These are phyloP conservation scores for Thamnophis elegans DNA, from an alignment of 2,797 vertebrate species.

Conservation along the genomic window DNA sequence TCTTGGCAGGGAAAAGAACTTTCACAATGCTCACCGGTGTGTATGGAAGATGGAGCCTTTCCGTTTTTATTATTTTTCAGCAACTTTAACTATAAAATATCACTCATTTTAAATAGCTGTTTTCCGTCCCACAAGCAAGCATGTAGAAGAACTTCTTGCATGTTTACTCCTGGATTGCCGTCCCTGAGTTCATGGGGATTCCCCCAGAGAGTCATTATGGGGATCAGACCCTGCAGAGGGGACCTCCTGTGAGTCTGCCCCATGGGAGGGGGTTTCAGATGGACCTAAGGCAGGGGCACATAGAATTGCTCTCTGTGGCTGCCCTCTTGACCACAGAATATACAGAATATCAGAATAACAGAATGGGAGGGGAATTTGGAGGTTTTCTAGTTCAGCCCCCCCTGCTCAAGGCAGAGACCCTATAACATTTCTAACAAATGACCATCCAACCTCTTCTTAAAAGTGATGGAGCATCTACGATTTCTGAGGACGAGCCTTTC, in stretches of 20 bases:
- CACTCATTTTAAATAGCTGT: not conserved
- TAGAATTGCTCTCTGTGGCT: not conserved
- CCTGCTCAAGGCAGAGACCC: not conserved
- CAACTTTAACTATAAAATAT: not conserved
- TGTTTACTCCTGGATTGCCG: not conserved
- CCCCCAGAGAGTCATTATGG: not conserved
- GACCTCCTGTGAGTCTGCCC: not conserved
- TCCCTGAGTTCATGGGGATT: not conserved
- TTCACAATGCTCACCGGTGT: not conserved
- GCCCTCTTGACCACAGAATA: not conserved
- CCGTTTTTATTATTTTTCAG: not conserved
- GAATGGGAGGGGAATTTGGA: not conserved
- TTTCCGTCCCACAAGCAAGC: not conserved
- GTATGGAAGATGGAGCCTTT: not conserved
- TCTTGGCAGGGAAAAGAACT: not conserved
- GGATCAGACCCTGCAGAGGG: not conserved
- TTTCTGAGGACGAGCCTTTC: too few relatives aligned
- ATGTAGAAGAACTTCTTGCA: not conserved
- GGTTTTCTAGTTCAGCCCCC: not conserved
- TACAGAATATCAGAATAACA: not conserved
- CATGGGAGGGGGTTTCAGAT: not conserved
- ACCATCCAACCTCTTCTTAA: not conserved
- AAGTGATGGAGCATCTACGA: not conserved
- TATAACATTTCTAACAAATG: not conserved
- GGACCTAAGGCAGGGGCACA: not conserved